phyloP scores from a whole-genome alignment of 2,888 invertebrate species.

The Eupithecia exiguata region DNA sequence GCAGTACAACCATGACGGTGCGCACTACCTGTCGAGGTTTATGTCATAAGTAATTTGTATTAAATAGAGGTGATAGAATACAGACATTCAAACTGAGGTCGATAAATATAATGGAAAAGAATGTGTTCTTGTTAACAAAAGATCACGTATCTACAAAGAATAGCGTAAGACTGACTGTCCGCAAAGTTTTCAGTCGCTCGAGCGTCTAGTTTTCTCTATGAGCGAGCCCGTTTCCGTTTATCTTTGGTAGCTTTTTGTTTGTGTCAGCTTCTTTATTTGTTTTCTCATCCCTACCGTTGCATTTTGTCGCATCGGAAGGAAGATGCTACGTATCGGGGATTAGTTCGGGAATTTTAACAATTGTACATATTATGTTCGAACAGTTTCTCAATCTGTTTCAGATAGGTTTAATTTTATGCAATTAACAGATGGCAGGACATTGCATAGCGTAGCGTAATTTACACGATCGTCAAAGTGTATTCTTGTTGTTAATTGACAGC shows the following conservation, averaged over 20 bases:
- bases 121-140: slow-evolving; percentile 54
- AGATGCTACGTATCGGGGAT: slow-evolving; percentile 48
- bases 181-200: slow-evolving; percentile 74
- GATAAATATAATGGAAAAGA: slow-evolving; percentile 31
- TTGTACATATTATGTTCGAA: not conserved
- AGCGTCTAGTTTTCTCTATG: slow-evolving; percentile 77
- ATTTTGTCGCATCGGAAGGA: slow-evolving; percentile 65
- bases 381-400: not conserved
- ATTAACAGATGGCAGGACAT: slow-evolving; percentile 32
- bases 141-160: slow-evolving; percentile 64
- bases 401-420: slow-evolving; percentile 24
- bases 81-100: not conserved
- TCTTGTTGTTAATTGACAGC: slow-evolving; percentile 75
- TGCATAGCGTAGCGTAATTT: slow-evolving; percentile 37
- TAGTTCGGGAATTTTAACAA: slow-evolving; percentile 35
- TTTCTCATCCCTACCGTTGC: slow-evolving; percentile 72
- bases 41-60: not conserved
- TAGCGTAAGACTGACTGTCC: slow-evolving; percentile 64
- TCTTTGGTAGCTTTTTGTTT: slow-evolving; percentile 75
- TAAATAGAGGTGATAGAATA: not conserved
- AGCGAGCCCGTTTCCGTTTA: slow-evolving; percentile 80
- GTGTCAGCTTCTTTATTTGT: slow-evolving; percentile 71
- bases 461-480: slow-evolving; percentile 60
- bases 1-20: not conserved
- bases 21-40: not conserved